These are phyloP conservation scores for Condylura cristata DNA, from an alignment of 2,113 vertebrate species.

Conservation along the genomic window DNA sequence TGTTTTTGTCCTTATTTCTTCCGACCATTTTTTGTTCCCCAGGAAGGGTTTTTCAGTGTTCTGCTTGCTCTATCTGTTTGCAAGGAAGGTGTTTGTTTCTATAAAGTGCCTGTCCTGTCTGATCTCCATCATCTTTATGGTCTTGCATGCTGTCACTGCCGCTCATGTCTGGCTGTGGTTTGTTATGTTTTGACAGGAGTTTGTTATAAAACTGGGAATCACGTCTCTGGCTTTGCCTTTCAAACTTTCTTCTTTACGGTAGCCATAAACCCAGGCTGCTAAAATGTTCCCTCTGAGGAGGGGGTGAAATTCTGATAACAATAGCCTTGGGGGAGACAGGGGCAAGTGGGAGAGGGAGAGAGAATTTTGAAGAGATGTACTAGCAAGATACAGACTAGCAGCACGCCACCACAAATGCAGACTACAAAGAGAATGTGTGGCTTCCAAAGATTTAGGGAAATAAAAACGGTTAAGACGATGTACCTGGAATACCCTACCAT, in stretches of 20 bases:
- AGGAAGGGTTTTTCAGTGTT: slow-evolving; percentile 74
- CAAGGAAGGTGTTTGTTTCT: slow-evolving; percentile 84
- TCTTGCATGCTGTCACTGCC: slow-evolving; percentile 81
- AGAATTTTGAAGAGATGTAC: slow-evolving; percentile 31
- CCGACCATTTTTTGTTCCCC: slow-evolving; percentile 70
- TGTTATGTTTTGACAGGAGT: slow-evolving; percentile 86
- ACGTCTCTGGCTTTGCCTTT: slow-evolving; percentile 80
- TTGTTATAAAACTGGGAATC: slow-evolving; percentile 83
- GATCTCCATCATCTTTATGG: slow-evolving; percentile 86
- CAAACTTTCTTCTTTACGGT: slow-evolving; percentile 82
- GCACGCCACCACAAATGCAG: background rate
- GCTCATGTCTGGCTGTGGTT: slow-evolving; percentile 81
- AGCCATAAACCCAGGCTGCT: slow-evolving; percentile 72
- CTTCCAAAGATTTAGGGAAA: slow-evolving; percentile 23
- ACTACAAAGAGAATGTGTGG: background rate
- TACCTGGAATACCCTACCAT: background rate
- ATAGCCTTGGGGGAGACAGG: background rate
- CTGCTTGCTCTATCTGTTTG: slow-evolving; percentile 75
- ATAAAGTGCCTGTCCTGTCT: slow-evolving; percentile 82
- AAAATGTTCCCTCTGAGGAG: slow-evolving; percentile 70
- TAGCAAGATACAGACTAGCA: background rate
- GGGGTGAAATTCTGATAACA: slow-evolving; percentile 53
- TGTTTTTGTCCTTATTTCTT: slow-evolving; percentile 84
- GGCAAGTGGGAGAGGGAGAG: no score
- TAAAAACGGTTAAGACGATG: background rate